phyloP scores from a whole-genome alignment of 2,113 vertebrate species.

The Catharus minimus region DNA sequence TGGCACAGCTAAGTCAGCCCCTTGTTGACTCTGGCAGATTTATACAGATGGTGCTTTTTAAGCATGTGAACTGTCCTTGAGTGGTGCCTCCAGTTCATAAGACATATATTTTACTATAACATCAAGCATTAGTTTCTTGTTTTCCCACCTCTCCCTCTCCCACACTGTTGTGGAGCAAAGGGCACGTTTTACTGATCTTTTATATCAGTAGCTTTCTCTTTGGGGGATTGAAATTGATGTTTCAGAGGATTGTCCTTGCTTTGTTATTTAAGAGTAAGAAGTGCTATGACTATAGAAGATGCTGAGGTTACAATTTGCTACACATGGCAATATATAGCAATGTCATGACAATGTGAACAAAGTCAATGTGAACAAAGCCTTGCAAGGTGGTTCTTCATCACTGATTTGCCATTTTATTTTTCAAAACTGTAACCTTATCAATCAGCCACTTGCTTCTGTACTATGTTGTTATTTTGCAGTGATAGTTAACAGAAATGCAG shows the following conservation, averaged over 20 bases:
- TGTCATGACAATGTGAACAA: not conserved
- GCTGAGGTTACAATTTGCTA: conserved; percentile 8
- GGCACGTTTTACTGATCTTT: conserved; percentile 12
- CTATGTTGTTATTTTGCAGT: not conserved
- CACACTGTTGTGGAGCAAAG: not conserved
- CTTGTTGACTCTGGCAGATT: not conserved
- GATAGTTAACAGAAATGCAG: not conserved
- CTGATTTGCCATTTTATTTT: conserved; percentile 11
- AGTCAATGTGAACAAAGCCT: not conserved
- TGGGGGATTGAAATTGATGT: conserved; percentile 42
- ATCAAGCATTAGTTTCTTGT: not conserved
- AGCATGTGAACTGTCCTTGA: not conserved
- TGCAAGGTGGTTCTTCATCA: not conserved
- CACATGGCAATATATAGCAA: not conserved
- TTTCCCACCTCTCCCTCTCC: not conserved
- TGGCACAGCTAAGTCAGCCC: not conserved
- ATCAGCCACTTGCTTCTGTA: not conserved
- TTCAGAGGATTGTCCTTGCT: conserved; percentile 24
- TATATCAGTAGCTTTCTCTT: conserved; percentile 23
- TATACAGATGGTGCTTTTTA: not conserved
- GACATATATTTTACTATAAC: not conserved
- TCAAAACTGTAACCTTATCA: not conserved
- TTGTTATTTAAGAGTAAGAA: conserved; percentile 27
- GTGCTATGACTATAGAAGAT: conserved; percentile 1
- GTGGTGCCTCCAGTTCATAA: not conserved